A percentile compares a stretch with the other conserved stretches of the same genome.
phyloP scores from a whole-genome alignment of 2,797 vertebrate genomes.

The Tangara arthus region DNA sequence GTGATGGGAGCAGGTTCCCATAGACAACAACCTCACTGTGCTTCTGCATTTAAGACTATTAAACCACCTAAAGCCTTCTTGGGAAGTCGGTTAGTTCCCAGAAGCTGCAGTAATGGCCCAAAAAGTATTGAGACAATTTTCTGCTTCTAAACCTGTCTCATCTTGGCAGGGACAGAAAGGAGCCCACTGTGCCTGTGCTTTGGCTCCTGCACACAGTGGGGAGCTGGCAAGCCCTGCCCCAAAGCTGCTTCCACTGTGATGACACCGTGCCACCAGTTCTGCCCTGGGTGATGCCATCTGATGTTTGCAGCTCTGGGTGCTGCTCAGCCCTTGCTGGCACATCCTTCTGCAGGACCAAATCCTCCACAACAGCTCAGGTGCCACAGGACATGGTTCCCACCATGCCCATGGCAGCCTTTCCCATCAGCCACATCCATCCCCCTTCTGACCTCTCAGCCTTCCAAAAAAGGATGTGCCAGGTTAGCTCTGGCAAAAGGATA shows the following conservation, averaged over 20 bases:
- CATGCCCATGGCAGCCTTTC: too few species aligned
- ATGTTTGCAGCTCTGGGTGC: not conserved
- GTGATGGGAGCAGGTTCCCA: not conserved
- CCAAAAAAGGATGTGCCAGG: not conserved
- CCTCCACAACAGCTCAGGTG: accelerated
- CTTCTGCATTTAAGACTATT: not conserved
- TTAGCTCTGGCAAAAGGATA: not conserved
- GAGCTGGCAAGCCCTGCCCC: not conserved
- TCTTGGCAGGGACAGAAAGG: not conserved
- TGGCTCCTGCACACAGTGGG: not conserved
- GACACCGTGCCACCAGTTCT: not conserved
- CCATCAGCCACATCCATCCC: too few species aligned
- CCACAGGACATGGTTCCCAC: accelerated
- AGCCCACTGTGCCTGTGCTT: not conserved
- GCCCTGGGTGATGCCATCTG: not conserved
- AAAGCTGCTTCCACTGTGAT: not conserved
- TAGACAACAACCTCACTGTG: accelerated
- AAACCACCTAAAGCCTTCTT: not conserved
- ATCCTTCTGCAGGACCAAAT: accelerated
- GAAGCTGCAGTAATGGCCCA: not conserved
- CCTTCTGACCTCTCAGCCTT: not conserved
- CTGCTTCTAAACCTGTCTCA: not conserved
- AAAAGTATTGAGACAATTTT: not conserved
- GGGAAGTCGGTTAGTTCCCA: not conserved
- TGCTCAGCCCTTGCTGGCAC: not conserved